Evolutionary conservation across 2,888 invertebrate genomes (phyloP), one percentile per base, ranked within the genome.

Genomic region (Parapristionchus giblindavisi): DNA sequence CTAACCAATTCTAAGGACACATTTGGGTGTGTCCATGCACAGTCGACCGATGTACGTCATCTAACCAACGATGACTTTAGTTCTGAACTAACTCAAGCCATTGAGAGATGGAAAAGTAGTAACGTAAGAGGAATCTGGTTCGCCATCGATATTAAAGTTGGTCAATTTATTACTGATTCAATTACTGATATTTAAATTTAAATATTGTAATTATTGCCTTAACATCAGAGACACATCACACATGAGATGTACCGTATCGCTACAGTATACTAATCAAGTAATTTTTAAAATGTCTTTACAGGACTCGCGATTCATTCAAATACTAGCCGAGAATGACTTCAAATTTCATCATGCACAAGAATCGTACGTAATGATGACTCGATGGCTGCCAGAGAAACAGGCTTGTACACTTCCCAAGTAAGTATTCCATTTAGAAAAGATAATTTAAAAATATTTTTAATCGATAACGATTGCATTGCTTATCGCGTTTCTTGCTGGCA

Each of bases 291-390:
- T 61, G n/a, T 48, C 56, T 27, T 24, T 77, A 51, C 54, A 91
- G 77, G 92, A 94, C 85, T 90, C 93, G 3, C 91, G 91, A 24
- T 93, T 93, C 93, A 91, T 95, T 51, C 94, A 94, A 24, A 87
- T 92, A 79, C 89, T 94, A 80, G 92, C 72, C 0, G 58, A 71
- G 24, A 27, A 75, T 3, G 83, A 79, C 29, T 95, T 96, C 88
- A 92, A 92, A 82, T 95, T 93, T 87, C 95, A 96, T 88, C 94
- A 95, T 90, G 93, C 95, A 0, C 92, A 92, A 85, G 91, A 92
- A 73, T 92, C 92, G 43, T 93, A 92, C 88, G 93, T 94, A 0
- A 92, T 92, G 91, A 91, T 96, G 91, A 93, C 92, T 84, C 92
- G 92, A 87, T 95, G 95, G 94, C 89, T 96, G 77, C 92, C 93